Base-by-base conservation (phyloP, 2,113 vertebrate genomes). In the Nibea albiflora region DNA sequence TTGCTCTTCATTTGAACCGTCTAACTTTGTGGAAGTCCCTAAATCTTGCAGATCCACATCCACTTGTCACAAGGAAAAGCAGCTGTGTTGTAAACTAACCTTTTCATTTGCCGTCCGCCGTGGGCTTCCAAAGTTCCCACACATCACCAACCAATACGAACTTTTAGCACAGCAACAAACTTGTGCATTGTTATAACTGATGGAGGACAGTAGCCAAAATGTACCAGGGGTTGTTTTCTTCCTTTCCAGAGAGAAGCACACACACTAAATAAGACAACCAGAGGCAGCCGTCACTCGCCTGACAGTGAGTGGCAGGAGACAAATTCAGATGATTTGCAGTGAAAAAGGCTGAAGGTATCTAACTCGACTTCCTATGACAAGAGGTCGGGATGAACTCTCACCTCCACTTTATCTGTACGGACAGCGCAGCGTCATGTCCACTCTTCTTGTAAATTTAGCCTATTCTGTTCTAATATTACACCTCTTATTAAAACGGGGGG, bases 251-350 rank as follows among this genome's bases (percentile, higher is more conserved):
- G 4, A 66, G 4, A 20, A 26, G 49, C 28, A 60, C 47, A 63
- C 20, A 9, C 20, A 16, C n/a, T 4, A 35, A 39, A 67, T 26
- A 35, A 8, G 24, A 62, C 64, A 66, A 42, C 42, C 65, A 63
- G 42, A 66, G 47, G 46, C 60, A 53, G 52, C 67, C 46, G 14
- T 64, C 42, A 54, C 24, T 53, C 24, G 42, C 20, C 20, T 50
- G n/a, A 54, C 4, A 54, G 64, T 46, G 70, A 69, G 47, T 17
- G 50, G 44, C 56, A 73, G 22, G 19, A 85, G 61, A 67, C 26
- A 72, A 85, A 67, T 62, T 67, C 49, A 63, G 63, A 73, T 31
- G 63, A 58, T 73, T 61, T 67, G 61, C 69, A 58, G 16, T 50
- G 24, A 62, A 64, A 69, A 73, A 57, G 70, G 31, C n/a, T 65